Evolutionary conservation across 2,888 invertebrate species (phyloP).

Genomic region (Drosophila emarginata): DNA sequence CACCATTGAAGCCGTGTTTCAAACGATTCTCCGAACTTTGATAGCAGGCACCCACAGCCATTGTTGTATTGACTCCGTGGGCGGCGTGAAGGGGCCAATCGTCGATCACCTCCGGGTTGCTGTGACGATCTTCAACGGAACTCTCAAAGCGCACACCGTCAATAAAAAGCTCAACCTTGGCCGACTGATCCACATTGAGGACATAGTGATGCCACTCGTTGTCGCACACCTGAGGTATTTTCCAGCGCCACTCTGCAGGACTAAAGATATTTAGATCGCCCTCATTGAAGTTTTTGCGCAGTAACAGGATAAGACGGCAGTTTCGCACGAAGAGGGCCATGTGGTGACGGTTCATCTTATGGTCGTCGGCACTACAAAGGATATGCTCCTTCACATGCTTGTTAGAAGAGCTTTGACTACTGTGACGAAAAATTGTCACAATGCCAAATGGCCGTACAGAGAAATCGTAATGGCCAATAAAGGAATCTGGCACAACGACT

Average conservation of each 20-base stretch:
- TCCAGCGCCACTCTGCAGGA: conserved; percentile 99
- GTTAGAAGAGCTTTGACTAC: conserved; percentile 87
- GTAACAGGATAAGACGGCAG: conserved; percentile 95
- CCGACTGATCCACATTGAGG: conserved; percentile 91
- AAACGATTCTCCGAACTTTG: conserved; percentile 96
- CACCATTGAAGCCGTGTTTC: conserved; percentile 87
- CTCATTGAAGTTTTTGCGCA: conserved; percentile 95
- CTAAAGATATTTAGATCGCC: conserved; percentile 96
- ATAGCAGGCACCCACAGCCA: conserved; percentile 98
- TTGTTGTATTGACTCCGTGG: conserved; percentile 95
- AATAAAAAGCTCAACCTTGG: conserved; percentile 91
- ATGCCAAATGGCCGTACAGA: conserved; percentile 93
- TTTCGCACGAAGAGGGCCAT: conserved; percentile 98
- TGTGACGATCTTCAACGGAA: conserved; percentile 83
- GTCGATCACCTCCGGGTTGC: conserved; percentile 98
- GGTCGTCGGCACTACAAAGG: conserved; percentile 98
- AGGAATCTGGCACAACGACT: conserved; percentile 90
- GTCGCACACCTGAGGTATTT: conserved; percentile 97
- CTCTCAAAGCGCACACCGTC: conserved; percentile 88
- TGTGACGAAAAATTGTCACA: conserved; percentile 97
- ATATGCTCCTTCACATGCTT: conserved; percentile 98
- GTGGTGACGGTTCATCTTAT: conserved; percentile 99
- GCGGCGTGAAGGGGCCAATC: conserved; percentile 99
- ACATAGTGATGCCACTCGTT: conserved; percentile 99
- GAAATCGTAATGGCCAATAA: conserved; percentile 86